Base-by-base conservation (phyloP, 2,888 invertebrate genomes). In the Dysmachus trigonus region DNA sequence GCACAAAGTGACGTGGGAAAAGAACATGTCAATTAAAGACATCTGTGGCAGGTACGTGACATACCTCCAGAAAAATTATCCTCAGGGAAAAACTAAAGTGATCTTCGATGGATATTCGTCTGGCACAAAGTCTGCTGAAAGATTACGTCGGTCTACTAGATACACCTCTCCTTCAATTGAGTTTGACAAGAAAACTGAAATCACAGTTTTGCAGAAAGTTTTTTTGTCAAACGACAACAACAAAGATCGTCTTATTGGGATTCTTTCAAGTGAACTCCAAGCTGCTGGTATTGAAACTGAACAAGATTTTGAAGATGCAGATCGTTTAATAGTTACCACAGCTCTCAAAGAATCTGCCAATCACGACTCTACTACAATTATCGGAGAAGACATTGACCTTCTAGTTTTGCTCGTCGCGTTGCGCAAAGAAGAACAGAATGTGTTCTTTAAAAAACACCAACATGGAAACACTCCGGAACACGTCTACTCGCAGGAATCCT, bases 351-450 rank as follows among this genome's bases (percentile, higher is more conserved):
- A 73, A 47, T 72, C 85, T 41, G 0, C 74, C 30, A 15, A 72
- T 13, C 41, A 85, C 47, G n/a, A 4, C 1, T 3, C 73, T 85
- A 74, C 38, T 35, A 73, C 47, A 0, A 74, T 85, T 15, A 4
- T 85, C 7, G 85, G 85, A n/a, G 85, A 85, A 85, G 85, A 85
- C 31, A 41, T 85, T 13, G 85, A 85, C 85, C 73, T 85, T 73
- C 41, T 85, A 73, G 41, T 85, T 72, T 73, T 85, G 38, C 74
- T 85, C 22, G 74, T 85, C 22, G 85, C 73, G n/a, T 85, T 85
- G 74, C 1, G 85, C 18, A 73, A 1, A 22, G 7, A 41, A 22
- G 15, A 85, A 18, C 1, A 85, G 13, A 85, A 85, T 41, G 73
- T 73, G 73, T 85, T 15, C 85, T 85, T 85, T 7, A 73, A 74